Percentiles rank a stretch among this genome's conserved stretches.
Evolutionary conservation across 2,797 vertebrate species (phyloP).

Genomic region (Eulemur albifrons): DNA sequence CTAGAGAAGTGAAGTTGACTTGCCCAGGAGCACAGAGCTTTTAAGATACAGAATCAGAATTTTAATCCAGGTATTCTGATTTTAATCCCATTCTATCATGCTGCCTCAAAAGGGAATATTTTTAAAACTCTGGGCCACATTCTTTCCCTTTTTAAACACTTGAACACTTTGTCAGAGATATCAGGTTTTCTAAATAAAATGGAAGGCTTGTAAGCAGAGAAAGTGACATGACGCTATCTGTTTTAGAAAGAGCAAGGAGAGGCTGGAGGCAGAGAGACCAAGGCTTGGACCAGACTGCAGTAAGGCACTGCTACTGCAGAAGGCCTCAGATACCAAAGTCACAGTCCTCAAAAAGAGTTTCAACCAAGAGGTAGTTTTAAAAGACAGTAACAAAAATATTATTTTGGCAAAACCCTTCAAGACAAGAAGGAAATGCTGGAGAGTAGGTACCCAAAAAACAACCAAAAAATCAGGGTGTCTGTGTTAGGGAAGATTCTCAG

Average conservation of each 20-base stretch:
- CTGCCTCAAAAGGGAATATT: not conserved
- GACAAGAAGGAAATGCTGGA: not conserved
- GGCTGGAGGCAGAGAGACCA: not conserved
- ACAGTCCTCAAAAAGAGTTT: not conserved
- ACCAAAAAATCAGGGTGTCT: not conserved
- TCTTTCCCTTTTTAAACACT: slow-evolving; percentile 6
- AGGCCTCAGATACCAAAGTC: not conserved
- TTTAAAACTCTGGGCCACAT: not conserved
- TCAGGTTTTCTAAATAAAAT: slow-evolving; percentile 9
- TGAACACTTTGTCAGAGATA: not conserved
- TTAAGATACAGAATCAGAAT: not conserved
- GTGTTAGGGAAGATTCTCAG: not conserved
- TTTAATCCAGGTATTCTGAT: not conserved
- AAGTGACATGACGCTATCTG: not conserved
- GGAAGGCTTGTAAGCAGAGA: not conserved
- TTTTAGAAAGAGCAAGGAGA: not conserved
- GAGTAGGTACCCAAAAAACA: not conserved
- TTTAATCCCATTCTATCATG: not conserved
- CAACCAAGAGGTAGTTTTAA: not conserved
- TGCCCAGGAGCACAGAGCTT: not conserved
- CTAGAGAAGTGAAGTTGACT: not conserved
- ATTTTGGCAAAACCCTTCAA: not conserved
- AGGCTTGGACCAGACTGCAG: not conserved
- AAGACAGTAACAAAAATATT: not conserved
- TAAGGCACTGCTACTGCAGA: too few species aligned